phyloP scores from a whole-genome alignment of 1,140 invertebrate genomes.

The Doryteuthis pealeii region DNA sequence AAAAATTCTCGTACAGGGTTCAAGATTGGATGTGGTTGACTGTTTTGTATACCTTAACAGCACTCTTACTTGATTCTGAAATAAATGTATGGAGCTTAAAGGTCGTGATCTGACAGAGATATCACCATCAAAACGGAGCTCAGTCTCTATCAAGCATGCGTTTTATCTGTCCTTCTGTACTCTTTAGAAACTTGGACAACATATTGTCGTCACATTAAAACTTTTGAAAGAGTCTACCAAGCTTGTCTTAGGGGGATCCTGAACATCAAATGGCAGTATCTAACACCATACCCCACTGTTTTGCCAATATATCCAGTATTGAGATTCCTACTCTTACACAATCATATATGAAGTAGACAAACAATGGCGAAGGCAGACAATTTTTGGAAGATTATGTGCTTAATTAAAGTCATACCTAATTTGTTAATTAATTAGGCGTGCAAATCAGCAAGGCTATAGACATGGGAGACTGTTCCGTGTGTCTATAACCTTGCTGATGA shows the following conservation, averaged over 20 bases:
- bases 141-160: not conserved
- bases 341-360: not conserved
- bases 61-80: not conserved
- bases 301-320: not conserved
- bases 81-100: not conserved
- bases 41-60: not conserved
- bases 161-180: not conserved
- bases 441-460: too few relatives aligned
- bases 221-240: not conserved
- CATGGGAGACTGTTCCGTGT: too few relatives aligned
- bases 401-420: too few relatives aligned
- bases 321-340: not conserved
- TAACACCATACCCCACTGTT: not conserved
- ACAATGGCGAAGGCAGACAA: too few relatives aligned
- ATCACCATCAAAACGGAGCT: not conserved
- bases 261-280: not conserved
- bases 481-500: too few relatives aligned
- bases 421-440: too few relatives aligned
- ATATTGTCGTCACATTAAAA: not conserved
- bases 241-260: not conserved
- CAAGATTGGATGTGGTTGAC: not conserved
- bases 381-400: too few relatives aligned
- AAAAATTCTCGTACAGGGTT: not conserved
- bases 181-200: not conserved
- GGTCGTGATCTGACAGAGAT: not conserved